Percentiles rank a stretch among this genome's conserved stretches.
These are phyloP conservation scores for Panthera tigris DNA, from an alignment of 2,113 vertebrate genomes.

Conservation along the genomic window DNA sequence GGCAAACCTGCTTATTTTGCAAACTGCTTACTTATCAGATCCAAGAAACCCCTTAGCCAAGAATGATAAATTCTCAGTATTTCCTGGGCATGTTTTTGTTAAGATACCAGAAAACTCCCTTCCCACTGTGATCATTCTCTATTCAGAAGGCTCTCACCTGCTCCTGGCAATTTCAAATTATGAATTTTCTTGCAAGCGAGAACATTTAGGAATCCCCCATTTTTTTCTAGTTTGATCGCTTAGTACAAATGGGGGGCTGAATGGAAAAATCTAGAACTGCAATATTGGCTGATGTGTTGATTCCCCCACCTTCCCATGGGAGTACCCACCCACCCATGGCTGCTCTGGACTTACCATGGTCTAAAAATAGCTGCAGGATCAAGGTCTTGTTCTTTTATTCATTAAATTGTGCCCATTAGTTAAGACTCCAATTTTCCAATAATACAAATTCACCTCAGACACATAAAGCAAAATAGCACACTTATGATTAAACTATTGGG, in stretches of 20 bases:
- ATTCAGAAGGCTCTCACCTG: not conserved
- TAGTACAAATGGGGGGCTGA: not conserved
- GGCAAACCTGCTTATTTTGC: not conserved
- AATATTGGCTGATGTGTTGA: not conserved
- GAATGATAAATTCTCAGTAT: not conserved
- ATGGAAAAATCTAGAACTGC: not conserved
- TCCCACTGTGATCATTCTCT: not conserved
- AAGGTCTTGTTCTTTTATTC: not conserved
- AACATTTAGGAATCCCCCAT: not conserved
- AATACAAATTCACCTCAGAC: not conserved
- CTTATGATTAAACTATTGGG: not conserved
- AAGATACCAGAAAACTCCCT: not conserved
- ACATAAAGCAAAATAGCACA: not conserved
- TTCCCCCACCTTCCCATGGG: accelerated
- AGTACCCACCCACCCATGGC: accelerated
- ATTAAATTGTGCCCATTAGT: not conserved
- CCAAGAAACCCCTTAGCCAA: slow-evolving; percentile 22
- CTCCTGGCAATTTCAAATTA: not conserved
- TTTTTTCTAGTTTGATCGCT: not conserved
- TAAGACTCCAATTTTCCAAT: not conserved
- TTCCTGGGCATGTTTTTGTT: not conserved
- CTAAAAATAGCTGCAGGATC: not conserved
- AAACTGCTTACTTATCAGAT: not conserved
- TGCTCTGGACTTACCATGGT: not conserved
- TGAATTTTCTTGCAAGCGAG: not conserved